These are phyloP conservation scores for Stegodyphus dumicola DNA, from an alignment of 1,140 invertebrate species.

Conservation along the genomic window DNA sequence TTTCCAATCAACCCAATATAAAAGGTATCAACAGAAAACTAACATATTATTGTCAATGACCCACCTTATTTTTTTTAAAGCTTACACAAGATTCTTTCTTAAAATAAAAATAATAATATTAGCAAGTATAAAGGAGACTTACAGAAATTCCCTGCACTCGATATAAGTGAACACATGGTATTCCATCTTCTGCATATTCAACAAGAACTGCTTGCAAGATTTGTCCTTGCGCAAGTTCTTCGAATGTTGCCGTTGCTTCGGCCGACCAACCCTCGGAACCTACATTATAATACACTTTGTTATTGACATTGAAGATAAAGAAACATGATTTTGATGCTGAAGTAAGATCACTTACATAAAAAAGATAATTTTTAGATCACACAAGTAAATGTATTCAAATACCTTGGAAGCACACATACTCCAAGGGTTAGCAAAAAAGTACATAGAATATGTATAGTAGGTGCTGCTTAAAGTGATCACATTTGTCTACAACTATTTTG, in stretches of 20 bases:
- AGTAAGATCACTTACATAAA: too few relatives aligned
- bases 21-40: neutral
- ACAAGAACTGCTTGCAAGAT: constrained; percentile 88
- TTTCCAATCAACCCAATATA: neutral
- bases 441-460: too few relatives aligned
- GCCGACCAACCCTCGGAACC: constrained; percentile 73
- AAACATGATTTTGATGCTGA: too few relatives aligned
- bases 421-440: too few relatives aligned
- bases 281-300: neutral
- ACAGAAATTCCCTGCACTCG: constrained; percentile 78
- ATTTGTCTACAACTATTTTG: too few relatives aligned
- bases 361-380: too few relatives aligned
- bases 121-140: constrained; percentile 64
- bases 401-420: too few relatives aligned
- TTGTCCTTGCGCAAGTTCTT: constrained; percentile 80
- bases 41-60: neutral
- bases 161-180: constrained; percentile 83
- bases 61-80: neutral
- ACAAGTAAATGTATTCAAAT: too few relatives aligned
- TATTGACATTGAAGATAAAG: too few relatives aligned
- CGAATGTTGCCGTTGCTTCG: constrained; percentile 80
- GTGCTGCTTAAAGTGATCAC: too few relatives aligned
- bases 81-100: neutral
- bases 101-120: neutral
- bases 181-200: constrained; percentile 80